Evolutionary conservation across 1,140 invertebrate species (phyloP), one percentile per base, ranked within the genome.

Genomic region (Elysia chlorotica): DNA sequence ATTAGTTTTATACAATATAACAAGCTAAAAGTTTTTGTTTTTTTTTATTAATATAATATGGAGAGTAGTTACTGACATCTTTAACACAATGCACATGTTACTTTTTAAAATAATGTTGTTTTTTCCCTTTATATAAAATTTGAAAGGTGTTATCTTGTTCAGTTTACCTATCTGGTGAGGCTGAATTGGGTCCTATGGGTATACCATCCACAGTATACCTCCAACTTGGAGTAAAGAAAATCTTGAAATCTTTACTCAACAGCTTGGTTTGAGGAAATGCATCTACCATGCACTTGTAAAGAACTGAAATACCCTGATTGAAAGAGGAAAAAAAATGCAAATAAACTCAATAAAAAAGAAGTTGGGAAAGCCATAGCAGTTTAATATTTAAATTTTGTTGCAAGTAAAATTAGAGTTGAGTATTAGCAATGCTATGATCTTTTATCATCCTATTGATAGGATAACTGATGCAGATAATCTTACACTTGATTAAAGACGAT

Each of bases 121-220:
- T n/a, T n/a, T n/a, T n/a, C n/a, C n/a, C n/a, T n/a, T n/a, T n/a
- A n/a, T 48, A 48, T 48, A 48, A 48, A 10, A 48, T 48, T 48
- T n/a, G n/a, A 48, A 48, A 48, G 41, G 10, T n/a, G n/a, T 59
- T 59, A 17, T 6, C 10, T 31, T 31, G 14, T 33, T 31, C 10
- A 28, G 23, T 35, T 28, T 23, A 71, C 69, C 69, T 71, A 37
- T 71, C 69, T 1, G 85, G 85, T 1, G 84, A 83, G 2, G 85
- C 84, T 3, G 85, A 87, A 61, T 85, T 85, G 1, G 85, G 84
- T 30, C 85, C 85, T 25, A 87, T 77, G 33, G 76, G 79, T 31
- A 85, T 81, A 1, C 82, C 84, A 57, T 76, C 70, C 31, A 78
- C 80, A 5, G 82, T 81, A 33, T 70, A 73, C 53, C 82, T 76